Evolutionary conservation across 2,113 vertebrate species (phyloP).

Genomic region (Mus spicilegus): DNA sequence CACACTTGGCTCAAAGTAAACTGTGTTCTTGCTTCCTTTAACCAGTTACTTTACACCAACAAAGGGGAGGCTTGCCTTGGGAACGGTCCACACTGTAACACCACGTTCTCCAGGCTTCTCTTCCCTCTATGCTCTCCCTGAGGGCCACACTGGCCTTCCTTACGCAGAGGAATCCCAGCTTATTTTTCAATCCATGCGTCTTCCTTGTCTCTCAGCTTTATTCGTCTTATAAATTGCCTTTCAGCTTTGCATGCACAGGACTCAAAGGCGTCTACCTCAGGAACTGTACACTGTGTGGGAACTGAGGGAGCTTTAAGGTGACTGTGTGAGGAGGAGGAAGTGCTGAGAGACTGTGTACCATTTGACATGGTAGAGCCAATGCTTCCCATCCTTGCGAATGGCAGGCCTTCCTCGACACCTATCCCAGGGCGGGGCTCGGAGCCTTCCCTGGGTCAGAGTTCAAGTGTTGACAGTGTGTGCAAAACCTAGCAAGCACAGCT

Average conservation of each 20-base stretch:
- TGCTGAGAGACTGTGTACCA: too few species aligned
- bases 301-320: too few species aligned
- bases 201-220: not conserved
- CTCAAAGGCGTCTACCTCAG: not conserved
- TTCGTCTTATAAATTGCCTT: not conserved
- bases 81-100: not conserved
- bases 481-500: not conserved
- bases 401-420: not conserved
- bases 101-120: not conserved
- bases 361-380: not conserved
- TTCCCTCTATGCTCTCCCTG: not conserved
- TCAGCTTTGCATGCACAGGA: not conserved
- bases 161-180: not conserved
- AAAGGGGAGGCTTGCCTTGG: not conserved
- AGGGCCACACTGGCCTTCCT: not conserved
- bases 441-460: not conserved
- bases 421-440: not conserved
- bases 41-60: not conserved
- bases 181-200: not conserved
- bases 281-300: not conserved
- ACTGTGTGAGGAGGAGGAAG: too few species aligned
- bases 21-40: not conserved
- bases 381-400: not conserved
- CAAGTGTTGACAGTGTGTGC: not conserved
- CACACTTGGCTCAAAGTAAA: not conserved